Evolutionary conservation across 1,140 invertebrate species (phyloP), one percentile per base, ranked within the genome.

Genomic region (Trichonephila inaurata): DNA sequence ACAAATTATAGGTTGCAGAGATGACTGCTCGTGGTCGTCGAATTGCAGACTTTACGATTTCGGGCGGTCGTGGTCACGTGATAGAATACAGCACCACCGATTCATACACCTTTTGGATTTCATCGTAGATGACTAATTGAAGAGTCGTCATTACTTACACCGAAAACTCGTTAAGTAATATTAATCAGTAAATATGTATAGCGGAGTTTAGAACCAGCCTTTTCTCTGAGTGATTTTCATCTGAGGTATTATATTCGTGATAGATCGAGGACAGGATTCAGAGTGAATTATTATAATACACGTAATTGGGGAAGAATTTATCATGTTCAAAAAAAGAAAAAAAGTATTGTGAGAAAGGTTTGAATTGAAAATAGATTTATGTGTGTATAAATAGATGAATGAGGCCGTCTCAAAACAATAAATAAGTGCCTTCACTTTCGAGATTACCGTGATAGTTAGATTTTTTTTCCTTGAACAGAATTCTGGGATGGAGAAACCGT

Each of bases 1-100:
- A 62, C 89, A 91, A 91, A 91, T 91, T 91, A 91, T 64, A 91
- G 89, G 89, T 91, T 91, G 58, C 58, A 61, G 66, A n/a, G 66
- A 58, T 28, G 40, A 69, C 58, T 21, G 66, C 66, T 77, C 61
- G 87, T 69, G 87, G 77, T 44, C 24, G 72, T 82, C 72, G 82
- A 91, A 91, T 69, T 82, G 72, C 89, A 91, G 89, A 82, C 40
- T 91, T 91, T 91, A 91, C 77, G 89, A 91, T 91, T 91, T 91
- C 77, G 24, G 33, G 24, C 61, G 18, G 51, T 14, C 51, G 51
- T 51, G 24, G 33, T 82, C 77, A 83, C 72, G 72, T 91, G 89
- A 91, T n/a, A 33, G 69, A 28, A 33, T 72, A 72, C 69, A 16
- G 69, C 69, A 72, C 69, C 69, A 33, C 24, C 69, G 4, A 33